Percentiles rank a stretch among this genome's conserved stretches.
These are phyloP conservation scores for Mycalesis mineus DNA, from an alignment of 2,888 invertebrate species.

Conservation along the genomic window DNA sequence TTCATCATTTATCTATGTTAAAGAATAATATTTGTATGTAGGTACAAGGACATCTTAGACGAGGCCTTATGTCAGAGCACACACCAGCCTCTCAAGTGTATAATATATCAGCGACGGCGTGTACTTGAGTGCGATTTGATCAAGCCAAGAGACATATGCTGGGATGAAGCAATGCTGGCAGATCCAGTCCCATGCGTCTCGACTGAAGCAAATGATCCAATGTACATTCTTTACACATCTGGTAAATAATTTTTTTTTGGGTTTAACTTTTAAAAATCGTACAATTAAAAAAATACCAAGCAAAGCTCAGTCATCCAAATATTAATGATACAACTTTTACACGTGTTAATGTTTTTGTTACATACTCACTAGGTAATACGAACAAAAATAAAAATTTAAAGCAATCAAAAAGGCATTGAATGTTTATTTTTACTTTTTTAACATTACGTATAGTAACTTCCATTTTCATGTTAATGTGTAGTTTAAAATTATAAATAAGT, in stretches of 20 bases:
- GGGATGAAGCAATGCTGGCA: conserved; percentile 85
- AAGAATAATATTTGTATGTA: conserved; percentile 37
- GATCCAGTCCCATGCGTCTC: conserved; percentile 88
- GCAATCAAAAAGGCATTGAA: too few relatives aligned
- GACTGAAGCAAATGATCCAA: conserved; percentile 91
- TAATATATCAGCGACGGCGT: conserved; percentile 88
- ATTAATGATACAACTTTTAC: too few relatives aligned
- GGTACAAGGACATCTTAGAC: conserved; percentile 89
- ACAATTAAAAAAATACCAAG: too few relatives aligned
- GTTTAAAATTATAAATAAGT: neutral
- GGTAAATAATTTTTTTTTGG: conserved; percentile 60
- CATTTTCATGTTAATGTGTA: neutral
- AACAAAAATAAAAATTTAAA: too few relatives aligned
- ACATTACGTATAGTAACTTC: too few relatives aligned
- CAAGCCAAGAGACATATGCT: conserved; percentile 83
- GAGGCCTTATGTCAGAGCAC: conserved; percentile 86
- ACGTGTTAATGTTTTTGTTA: too few relatives aligned
- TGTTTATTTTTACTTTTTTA: too few relatives aligned
- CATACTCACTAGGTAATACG: too few relatives aligned
- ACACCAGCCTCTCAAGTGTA: conserved; percentile 86
- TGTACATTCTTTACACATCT: conserved; percentile 95
- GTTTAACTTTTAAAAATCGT: too few relatives aligned
- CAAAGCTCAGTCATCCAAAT: too few relatives aligned
- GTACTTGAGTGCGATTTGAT: conserved; percentile 81
- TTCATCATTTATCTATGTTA: too few relatives aligned